These are phyloP conservation scores for Mobula hypostoma DNA, from an alignment of 2,113 vertebrate genomes.

Conservation along the genomic window DNA sequence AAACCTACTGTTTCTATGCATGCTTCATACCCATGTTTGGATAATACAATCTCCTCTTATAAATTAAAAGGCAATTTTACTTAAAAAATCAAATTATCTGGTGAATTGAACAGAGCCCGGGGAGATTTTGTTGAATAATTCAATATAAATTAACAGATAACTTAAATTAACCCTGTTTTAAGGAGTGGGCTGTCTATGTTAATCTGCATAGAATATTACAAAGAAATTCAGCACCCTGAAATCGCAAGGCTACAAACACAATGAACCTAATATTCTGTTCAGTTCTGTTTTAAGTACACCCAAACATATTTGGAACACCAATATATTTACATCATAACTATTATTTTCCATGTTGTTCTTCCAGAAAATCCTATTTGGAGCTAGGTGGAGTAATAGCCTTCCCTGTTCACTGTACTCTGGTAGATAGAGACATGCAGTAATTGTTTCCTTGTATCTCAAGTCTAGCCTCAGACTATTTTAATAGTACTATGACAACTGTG, in stretches of 20 bases:
- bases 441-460: background rate
- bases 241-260: background rate
- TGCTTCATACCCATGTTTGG: background rate
- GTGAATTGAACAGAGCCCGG: background rate
- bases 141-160: background rate
- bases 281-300: background rate
- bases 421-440: background rate
- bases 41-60: background rate
- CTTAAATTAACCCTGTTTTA: background rate
- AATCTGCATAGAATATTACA: background rate
- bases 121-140: background rate
- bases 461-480: background rate
- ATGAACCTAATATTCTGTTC: background rate
- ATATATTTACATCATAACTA: background rate
- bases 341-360: background rate
- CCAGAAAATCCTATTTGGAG: background rate
- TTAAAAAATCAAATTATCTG: background rate
- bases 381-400: background rate
- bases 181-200: background rate
- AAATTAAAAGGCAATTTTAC: background rate
- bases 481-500: background rate
- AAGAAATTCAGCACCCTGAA: background rate
- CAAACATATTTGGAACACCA: background rate
- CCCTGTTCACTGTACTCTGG: background rate
- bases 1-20: background rate